Evolutionary conservation across 2,888 invertebrate species (phyloP), one percentile per base, ranked within the genome.

Genomic region (Amaurobius ferox): DNA sequence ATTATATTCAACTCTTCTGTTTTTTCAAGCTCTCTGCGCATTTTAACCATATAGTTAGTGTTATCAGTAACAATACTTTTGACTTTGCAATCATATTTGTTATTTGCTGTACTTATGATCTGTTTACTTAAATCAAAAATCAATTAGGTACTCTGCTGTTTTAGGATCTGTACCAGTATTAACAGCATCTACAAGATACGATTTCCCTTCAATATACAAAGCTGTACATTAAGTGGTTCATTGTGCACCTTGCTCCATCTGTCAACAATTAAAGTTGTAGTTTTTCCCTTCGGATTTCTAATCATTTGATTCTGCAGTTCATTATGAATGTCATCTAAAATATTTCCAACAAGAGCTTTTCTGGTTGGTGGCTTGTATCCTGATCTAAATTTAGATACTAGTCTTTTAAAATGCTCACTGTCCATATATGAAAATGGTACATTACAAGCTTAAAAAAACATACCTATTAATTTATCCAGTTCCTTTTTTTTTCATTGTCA

Each of bases 1-100:
- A 73, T 61, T 19, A 73, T 1, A 73, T 73, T 19, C 19, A 35
- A 61, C 6, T 73, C 61, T 73, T 73, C 26, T 73, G 29, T n/a
- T 61, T 61, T 61, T 73, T 30, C 73, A 73, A 73, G 73, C 30
- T 73, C 61, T 29, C 16, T 72, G 48, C 72, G 7, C 73, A 73
- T 73, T 73, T 61, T 73, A n/a, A n/a, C n/a, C n/a, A n/a, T n/a
- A 30, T n/a, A 35, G 32, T 62, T 61, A 35, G 23, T 35, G 23
- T 23, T 73, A 61, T 2, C 61, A 23, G 16, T 55, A 44, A 40
- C 62, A 23, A 30, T 11, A n/a, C n/a, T n/a, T 48, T 35, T 48
- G 28, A 44, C 44, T 44, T 44, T 44, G 16, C 44, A 44, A 44
- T 44, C 44, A 16, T 44, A 44, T 44, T 44, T 44, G 6, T 44